phyloP scores from a whole-genome alignment of 2,113 vertebrate genomes.

The Gallinago undulata region DNA sequence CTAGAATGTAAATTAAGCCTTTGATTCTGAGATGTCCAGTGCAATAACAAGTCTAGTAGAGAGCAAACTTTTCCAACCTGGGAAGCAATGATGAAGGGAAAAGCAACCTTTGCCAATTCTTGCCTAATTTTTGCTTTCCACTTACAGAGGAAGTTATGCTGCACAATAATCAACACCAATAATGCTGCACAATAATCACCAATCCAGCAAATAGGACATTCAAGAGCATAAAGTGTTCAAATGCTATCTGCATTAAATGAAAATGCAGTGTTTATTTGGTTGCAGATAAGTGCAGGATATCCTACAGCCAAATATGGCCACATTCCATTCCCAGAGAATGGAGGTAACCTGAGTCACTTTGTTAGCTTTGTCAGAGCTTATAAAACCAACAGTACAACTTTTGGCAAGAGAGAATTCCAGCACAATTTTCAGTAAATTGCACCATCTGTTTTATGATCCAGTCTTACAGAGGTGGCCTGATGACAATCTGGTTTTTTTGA shows the following conservation, averaged over 20 bases:
- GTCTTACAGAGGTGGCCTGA: background rate
- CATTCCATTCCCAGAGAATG: conserved; percentile 17
- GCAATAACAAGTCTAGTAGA: background rate
- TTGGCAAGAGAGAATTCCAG: background rate
- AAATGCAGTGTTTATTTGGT: background rate
- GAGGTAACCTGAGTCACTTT: conserved; percentile 14
- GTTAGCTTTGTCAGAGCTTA: conserved; percentile 42
- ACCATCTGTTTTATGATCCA: background rate
- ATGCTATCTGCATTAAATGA: background rate
- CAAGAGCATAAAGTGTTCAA: background rate
- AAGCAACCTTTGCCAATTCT: background rate
- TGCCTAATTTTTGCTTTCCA: background rate
- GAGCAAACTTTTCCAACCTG: background rate
- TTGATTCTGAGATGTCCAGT: background rate
- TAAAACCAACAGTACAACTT: conserved; percentile 15
- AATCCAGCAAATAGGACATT: background rate
- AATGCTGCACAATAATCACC: background rate
- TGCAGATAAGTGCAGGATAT: background rate
- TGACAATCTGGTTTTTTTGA: background rate
- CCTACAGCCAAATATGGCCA: conserved; percentile 10
- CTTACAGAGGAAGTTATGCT: background rate
- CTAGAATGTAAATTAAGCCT: background rate
- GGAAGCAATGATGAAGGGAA: background rate
- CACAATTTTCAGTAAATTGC: background rate
- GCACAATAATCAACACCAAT: background rate